Evolutionary conservation across 2,888 invertebrate genomes (phyloP), one percentile per base, ranked within the genome.

Genomic region (Incurvaria masculella): DNA sequence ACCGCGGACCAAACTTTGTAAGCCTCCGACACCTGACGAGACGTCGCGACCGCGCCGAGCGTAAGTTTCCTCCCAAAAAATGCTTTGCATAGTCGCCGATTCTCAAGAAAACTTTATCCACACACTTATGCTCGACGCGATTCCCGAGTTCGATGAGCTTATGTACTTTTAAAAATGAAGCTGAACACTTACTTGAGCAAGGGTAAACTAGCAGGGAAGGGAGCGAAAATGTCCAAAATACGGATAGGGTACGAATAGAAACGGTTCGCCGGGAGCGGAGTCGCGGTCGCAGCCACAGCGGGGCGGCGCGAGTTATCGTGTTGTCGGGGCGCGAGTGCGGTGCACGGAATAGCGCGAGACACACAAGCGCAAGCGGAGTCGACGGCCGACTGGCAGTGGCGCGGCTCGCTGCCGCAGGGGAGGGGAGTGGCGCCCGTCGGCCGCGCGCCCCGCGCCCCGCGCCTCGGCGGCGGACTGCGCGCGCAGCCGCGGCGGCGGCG

Each of bases 231-330:
- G 73, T 75, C 70, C 75, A 62, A 69, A 71, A 74, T 66, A 18
- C 23, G n/a, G n/a, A 65, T 64, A 14, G 63, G 57, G 65, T 63
- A 63, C 64, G 61, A 62, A 63, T 63, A 63, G 64, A 61, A 65
- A 64, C 64, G 63, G 26, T 61, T 63, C 60, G 59, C 58, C 56
- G 59, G 56, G 60, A 59, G 60, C 59, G 61, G 80, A 72, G 76
- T 80, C 80, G 79, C 81, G 80, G 80, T 81, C 74, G 80, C 79
- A 80, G 79, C 80, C 80, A 79, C 78, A 73, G 80, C 61, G 67
- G 70, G 71, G 74, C 75, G 74, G 74, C 75, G 68, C 76, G 75
- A 73, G 78, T n/a, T 33, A 33, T 78, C 78, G 78, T 73, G 75
- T 60, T 14, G 41, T 76, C 73, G 70, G 74, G 59, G 70, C 74